Evolutionary conservation across 2,797 vertebrate species (phyloP).

Genomic region (Nasua narica): DNA sequence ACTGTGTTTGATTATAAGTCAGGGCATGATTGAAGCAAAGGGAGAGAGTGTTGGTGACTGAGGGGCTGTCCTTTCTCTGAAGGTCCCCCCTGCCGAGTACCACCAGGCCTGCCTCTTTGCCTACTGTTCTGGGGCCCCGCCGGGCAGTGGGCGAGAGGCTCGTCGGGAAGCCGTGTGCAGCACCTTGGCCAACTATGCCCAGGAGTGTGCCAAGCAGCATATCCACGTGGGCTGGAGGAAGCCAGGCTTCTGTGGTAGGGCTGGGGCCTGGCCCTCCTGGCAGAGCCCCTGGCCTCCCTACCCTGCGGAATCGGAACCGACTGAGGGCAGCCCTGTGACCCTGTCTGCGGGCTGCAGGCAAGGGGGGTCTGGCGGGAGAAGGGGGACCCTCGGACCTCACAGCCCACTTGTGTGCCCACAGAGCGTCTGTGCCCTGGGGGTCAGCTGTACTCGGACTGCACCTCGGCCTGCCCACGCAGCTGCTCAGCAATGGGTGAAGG

Average conservation of each 20-base stretch:
- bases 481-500: constrained; percentile 81
- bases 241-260: constrained; percentile 87
- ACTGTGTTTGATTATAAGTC: neutral
- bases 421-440: constrained; percentile 85
- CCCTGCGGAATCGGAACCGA: neutral
- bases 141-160: neutral
- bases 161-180: constrained; percentile 82
- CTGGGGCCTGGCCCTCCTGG: neutral
- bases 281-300: neutral
- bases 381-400: neutral
- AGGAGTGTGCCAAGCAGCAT: constrained; percentile 88
- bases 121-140: constrained; percentile 81
- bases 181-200: constrained; percentile 89
- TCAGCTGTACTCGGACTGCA: constrained; percentile 90
- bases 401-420: constrained; percentile 60
- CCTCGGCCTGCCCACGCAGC: constrained; percentile 89
- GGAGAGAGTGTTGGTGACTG: neutral
- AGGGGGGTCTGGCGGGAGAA: neutral
- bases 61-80: neutral
- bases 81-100: constrained; percentile 89
- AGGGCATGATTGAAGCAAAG: neutral
- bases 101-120: constrained; percentile 88
- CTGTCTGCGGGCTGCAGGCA: too few species aligned
- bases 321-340: neutral
- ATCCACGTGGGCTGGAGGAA: constrained; percentile 86